Base-by-base conservation (phyloP, 1,140 invertebrate species). In the Bombyx mandarina region DNA sequence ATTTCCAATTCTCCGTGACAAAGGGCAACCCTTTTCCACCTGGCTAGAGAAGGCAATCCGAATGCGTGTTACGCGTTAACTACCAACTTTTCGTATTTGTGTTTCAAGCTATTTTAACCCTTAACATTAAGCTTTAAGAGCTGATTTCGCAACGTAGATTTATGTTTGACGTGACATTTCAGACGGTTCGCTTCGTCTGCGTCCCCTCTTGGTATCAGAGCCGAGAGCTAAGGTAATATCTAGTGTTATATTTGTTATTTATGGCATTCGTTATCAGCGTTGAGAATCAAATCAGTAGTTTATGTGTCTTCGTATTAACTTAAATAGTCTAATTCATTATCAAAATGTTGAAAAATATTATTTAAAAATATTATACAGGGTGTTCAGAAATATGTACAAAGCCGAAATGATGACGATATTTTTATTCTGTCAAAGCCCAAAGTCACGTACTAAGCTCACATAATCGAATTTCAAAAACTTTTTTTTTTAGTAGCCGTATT, bases 221-320 rank as follows among this genome's bases (percentile, higher is more conserved):
- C 69, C 73, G 72, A 77, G 71, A 67, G 67, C 67, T 70, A 65
- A 66, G 66, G 58, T 70, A 65, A 77, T 76, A 77, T 76, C 26
- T 70, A 71, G 70, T 68, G 68, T 73, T 77, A 79, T 79, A 77
- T 79, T 79, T 79, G 69, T 73, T 57, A 51, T 56, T 63, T 67
- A 75, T 77, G 73, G 63, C 71, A 63, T 75, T 77, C 67, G 73
- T 73, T 79, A 77, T 77, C 77, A 73, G 57, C 66, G 66, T 58
- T 67, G 26, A 5, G 26, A 35, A 35, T 35, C 26, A 35, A 35
- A 35, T 35, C 26, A 35, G 26, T 35, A 35, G 26, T 76, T 74
- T 73, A 78, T 69, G 56, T 64, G 60, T 62, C 56, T 56, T 65
- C 47, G 60, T 47, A 55, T 58, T 68, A 26, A 35, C 26, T 35